Percentiles rank a stretch among this genome's conserved stretches.
Evolutionary conservation across 2,888 invertebrate genomes (phyloP).

Genomic region (Lithophane leautieri): DNA sequence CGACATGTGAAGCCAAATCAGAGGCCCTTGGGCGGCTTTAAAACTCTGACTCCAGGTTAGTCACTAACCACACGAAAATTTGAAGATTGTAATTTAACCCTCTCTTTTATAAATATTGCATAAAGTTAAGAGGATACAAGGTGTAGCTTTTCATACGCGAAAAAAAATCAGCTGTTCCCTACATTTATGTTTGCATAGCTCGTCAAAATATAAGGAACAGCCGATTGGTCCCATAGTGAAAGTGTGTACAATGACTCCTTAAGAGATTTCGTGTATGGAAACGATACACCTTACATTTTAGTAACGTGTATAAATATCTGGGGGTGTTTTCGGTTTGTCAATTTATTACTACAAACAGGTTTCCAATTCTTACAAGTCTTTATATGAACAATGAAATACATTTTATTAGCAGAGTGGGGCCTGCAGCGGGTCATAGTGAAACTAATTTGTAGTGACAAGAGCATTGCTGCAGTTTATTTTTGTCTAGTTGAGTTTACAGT

Average conservation of each 20-base stretch:
- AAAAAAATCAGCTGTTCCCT: no score
- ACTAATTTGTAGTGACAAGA: slow-evolving; percentile 11
- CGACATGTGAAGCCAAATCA: no score
- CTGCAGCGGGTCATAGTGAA: slow-evolving; percentile 38
- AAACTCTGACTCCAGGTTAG: no score
- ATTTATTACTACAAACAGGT: background rate
- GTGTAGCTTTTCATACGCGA: no score
- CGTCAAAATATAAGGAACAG: no score
- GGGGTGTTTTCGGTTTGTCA: background rate
- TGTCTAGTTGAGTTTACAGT: background rate
- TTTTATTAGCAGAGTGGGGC: slow-evolving; percentile 42
- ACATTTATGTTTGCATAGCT: no score
- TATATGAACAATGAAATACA: slow-evolving; percentile 24
- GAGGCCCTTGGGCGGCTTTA: no score
- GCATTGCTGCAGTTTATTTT: slow-evolving; percentile 1
- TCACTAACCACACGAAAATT: no score
- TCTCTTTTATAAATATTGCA: background rate
- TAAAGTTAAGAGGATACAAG: background rate
- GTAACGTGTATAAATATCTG: background rate
- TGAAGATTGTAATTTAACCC: background rate
- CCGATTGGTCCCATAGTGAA: no score
- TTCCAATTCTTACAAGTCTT: background rate
- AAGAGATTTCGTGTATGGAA: no score
- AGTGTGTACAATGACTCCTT: no score
- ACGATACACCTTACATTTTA: no score